Percentiles rank a stretch among this genome's conserved stretches.
phyloP scores from a whole-genome alignment of 37 sponge, comb jelly and placozoan genomes.

The Cladorhizidae sp. region DNA sequence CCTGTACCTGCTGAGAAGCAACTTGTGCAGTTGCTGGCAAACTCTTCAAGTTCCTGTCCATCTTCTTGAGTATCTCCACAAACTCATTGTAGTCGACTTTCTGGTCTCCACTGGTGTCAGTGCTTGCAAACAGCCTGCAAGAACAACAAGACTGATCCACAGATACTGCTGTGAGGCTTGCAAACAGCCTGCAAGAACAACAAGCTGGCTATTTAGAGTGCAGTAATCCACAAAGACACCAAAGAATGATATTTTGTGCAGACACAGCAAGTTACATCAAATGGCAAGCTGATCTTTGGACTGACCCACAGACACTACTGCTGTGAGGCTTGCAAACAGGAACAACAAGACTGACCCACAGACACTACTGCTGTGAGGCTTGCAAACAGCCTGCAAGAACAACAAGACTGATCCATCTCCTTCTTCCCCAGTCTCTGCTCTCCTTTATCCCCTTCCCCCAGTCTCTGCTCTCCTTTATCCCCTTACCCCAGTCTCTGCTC shows the following conservation, averaged over 20 bases:
- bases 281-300: too few relatives aligned
- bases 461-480: too few relatives aligned
- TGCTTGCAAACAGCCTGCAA: slow-evolving; percentile 47
- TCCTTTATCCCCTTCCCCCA: too few relatives aligned
- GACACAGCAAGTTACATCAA: too few relatives aligned
- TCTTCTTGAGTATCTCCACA: slow-evolving; percentile 15
- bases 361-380: neutral
- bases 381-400: neutral
- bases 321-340: neutral
- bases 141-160: too few relatives aligned
- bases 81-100: slow-evolving; percentile 58
- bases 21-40: slow-evolving; percentile 79
- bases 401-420: too few relatives aligned
- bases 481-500: too few relatives aligned
- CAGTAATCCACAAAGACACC: too few relatives aligned
- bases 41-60: slow-evolving; percentile 56
- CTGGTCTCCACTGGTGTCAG: slow-evolving; percentile 59
- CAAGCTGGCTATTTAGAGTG: too few relatives aligned
- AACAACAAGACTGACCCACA: neutral
- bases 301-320: neutral
- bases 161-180: neutral
- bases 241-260: too few relatives aligned
- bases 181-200: neutral
- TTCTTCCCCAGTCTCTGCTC: too few relatives aligned
- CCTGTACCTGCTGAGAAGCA: slow-evolving; percentile 54